A percentile compares a stretch with the other conserved stretches of the same genome.
phyloP scores from a whole-genome alignment of 2,888 invertebrate species.

The Acanthoscelides obtectus region DNA sequence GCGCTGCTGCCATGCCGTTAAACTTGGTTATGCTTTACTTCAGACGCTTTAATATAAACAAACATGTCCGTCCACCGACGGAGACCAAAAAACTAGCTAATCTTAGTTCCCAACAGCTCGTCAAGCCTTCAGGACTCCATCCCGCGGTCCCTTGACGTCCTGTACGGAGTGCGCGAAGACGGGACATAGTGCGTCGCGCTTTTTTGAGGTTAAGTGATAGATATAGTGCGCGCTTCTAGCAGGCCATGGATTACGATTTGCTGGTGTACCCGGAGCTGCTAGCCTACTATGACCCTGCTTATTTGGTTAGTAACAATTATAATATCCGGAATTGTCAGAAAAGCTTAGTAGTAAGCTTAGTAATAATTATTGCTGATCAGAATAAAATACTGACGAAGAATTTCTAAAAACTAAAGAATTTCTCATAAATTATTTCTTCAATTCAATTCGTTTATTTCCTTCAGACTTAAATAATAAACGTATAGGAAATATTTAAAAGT shows the following conservation, averaged over 20 bases:
- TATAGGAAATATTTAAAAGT: too few relatives aligned
- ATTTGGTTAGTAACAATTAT: constrained; percentile 39
- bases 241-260: constrained; percentile 61
- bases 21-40: constrained; percentile 42
- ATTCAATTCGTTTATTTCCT: too few relatives aligned
- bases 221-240: constrained; percentile 1
- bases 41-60: constrained; percentile 45
- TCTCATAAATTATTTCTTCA: too few relatives aligned
- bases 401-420: too few relatives aligned
- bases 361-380: too few relatives aligned
- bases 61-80: constrained; percentile 38
- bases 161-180: not conserved
- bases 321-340: too few relatives aligned
- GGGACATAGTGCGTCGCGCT: not conserved
- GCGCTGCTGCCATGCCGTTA: constrained; percentile 19
- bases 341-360: too few relatives aligned
- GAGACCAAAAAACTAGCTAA: constrained; percentile 37
- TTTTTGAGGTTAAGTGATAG: not conserved
- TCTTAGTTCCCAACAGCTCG: constrained; percentile 37
- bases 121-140: constrained; percentile 6
- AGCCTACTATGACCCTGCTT: constrained; percentile 55
- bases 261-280: constrained; percentile 60
- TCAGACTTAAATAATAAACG: too few relatives aligned
- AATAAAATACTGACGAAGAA: too few relatives aligned
- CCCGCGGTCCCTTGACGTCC: not conserved